Conservation (phyloP, 2,113 vertebrate species). For the Calyptomena viridis region DNA sequence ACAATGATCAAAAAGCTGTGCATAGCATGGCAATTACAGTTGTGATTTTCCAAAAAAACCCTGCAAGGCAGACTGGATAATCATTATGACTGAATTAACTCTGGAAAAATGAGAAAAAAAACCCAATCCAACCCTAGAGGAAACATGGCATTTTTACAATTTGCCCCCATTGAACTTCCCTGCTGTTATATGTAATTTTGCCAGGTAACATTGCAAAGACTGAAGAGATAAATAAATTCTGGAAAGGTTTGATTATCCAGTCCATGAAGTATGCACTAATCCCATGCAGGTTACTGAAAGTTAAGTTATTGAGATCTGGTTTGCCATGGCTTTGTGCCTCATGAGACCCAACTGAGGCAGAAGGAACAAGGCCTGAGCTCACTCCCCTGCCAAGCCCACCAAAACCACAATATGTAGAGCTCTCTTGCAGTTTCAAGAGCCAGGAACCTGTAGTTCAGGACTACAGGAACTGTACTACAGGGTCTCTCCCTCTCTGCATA, state of each 20-base stretch:
- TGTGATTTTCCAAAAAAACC: neutral
- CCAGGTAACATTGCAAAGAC: neutral
- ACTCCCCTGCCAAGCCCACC: too few relatives aligned
- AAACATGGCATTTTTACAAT: neutral
- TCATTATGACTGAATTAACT: neutral
- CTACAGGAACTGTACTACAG: neutral
- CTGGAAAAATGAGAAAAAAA: neutral
- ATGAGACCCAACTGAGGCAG: neutral
- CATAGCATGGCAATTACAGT: neutral
- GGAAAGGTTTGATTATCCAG: neutral
- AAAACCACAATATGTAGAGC: rapidly evolving
- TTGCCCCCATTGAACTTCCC: neutral
- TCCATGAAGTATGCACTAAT: neutral
- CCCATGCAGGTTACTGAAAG: neutral
- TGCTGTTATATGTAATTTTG: rapidly evolving
- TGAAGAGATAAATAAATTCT: neutral
- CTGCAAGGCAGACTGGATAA: neutral
- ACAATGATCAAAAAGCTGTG: neutral
- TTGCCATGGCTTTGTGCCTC: neutral
- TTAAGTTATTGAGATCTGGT: neutral
- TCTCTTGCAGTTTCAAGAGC: neutral
- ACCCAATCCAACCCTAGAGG: rapidly evolving
- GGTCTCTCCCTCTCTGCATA: neutral
- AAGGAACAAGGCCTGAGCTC: neutral
- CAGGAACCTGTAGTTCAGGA: neutral